A percentile compares a stretch with the other conserved stretches of the same genome.
These are phyloP conservation scores for Syncerus caffer DNA, from an alignment of 2,797 vertebrate species.

Conservation along the genomic window DNA sequence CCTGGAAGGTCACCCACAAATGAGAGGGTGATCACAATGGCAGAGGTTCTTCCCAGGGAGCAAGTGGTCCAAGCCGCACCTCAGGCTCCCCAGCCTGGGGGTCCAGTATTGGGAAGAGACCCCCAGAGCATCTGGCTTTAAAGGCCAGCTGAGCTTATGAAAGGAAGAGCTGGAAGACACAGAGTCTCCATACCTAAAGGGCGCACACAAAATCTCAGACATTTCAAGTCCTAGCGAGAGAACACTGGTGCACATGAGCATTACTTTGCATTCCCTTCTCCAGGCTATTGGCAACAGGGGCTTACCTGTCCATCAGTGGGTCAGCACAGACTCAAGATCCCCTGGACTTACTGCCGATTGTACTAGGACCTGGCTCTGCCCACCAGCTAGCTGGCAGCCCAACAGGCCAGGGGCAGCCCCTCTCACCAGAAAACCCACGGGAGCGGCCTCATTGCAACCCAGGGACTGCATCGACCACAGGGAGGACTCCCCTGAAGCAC, in stretches of 20 bases:
- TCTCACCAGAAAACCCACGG: not conserved
- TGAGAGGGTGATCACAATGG: not conserved
- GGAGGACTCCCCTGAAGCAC: not conserved
- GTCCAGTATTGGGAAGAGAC: not conserved
- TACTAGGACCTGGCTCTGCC: not conserved
- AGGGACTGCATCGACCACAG: fast-evolving
- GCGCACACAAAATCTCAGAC: not conserved
- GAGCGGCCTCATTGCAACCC: not conserved
- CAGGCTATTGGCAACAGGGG: not conserved
- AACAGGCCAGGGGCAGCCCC: not conserved
- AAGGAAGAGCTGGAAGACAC: not conserved
- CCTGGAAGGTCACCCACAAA: not conserved
- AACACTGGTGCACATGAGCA: not conserved
- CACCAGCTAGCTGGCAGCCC: not conserved
- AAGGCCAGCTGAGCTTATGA: not conserved
- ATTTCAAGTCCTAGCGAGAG: not conserved
- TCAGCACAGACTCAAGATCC: not conserved
- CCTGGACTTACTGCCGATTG: not conserved
- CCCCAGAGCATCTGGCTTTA: not conserved
- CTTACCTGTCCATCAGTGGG: not conserved
- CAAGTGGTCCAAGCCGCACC: not conserved
- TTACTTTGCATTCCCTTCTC: not conserved
- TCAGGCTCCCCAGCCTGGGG: not conserved
- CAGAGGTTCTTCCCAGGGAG: not conserved
- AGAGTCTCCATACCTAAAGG: not conserved